Evolutionary conservation across 2,113 vertebrate genomes (phyloP).

Genomic region (Myotis brandtii): DNA sequence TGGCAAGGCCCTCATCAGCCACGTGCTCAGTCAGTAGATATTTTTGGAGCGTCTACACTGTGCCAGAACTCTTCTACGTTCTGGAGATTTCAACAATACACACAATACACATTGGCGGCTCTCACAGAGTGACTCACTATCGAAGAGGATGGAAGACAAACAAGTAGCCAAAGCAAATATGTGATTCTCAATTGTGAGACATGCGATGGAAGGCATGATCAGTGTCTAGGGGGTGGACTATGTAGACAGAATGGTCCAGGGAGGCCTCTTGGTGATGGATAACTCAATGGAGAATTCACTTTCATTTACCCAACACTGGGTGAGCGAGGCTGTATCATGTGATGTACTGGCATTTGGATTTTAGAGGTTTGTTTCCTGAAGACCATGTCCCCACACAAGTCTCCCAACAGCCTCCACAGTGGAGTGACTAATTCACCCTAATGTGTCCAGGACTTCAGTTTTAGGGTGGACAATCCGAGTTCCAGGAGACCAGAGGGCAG

Average conservation of each 20-base stretch:
- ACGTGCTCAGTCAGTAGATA: background rate
- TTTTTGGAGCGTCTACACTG: background rate
- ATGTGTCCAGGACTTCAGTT: background rate
- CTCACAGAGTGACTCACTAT: background rate
- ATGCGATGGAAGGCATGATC: background rate
- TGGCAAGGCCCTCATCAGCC: background rate
- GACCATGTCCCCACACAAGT: background rate
- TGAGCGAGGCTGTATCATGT: background rate
- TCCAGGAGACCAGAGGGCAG: background rate
- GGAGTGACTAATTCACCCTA: background rate
- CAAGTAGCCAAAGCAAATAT: background rate
- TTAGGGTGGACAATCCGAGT: rapidly evolving
- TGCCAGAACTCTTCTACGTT: background rate
- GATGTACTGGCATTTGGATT: background rate
- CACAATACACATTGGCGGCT: background rate
- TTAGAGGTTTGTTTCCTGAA: background rate
- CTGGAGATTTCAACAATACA: background rate
- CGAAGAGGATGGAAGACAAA: background rate
- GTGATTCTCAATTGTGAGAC: background rate
- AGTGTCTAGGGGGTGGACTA: background rate
- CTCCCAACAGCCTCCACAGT: background rate
- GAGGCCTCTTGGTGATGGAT: background rate
- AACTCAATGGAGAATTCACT: background rate
- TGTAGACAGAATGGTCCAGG: background rate
- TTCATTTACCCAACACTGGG: background rate